Percentiles rank a stretch among this genome's conserved stretches.
Conservation (phyloP, 2,888 invertebrate species). For the Tachina grossa region DNA sequence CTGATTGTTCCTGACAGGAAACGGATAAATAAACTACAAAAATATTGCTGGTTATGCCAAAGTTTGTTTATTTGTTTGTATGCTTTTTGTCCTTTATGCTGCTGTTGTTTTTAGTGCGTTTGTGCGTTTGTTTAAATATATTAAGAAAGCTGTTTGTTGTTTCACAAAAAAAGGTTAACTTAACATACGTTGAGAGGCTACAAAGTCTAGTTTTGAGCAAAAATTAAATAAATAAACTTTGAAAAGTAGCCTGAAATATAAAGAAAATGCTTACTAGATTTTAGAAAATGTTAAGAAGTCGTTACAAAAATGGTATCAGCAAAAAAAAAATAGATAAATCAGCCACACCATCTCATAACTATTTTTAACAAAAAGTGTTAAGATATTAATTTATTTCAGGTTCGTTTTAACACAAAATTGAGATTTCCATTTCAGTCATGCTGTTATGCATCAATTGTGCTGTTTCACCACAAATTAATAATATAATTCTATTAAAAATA, state of each 20-base stretch:
- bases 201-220: constrained; percentile 10
- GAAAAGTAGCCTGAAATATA: not conserved
- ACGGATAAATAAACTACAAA: constrained; percentile 72
- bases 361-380: not conserved
- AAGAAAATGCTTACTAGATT: not conserved
- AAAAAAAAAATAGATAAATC: constrained; percentile 24
- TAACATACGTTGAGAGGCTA: constrained; percentile 40
- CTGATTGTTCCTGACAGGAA: constrained; percentile 74
- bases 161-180: constrained; percentile 54
- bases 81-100: constrained; percentile 25
- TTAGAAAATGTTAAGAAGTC: not conserved
- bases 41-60: constrained; percentile 68
- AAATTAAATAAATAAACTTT: constrained; percentile 17
- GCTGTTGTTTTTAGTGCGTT: constrained; percentile 11
- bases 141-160: constrained; percentile 42
- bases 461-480: no score
- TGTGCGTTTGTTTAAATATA: constrained; percentile 40
- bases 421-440: no score
- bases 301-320: not conserved
- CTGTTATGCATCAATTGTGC: no score
- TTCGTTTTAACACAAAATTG: no score
- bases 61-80: constrained; percentile 65
- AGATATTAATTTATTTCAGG: not conserved
- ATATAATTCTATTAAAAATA: no score
- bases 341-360: constrained; percentile 12